A percentile compares a stretch with the other conserved stretches of the same genome.
Conservation (phyloP, 64 coral and sea anemone species). For the Acropora yongei region DNA sequence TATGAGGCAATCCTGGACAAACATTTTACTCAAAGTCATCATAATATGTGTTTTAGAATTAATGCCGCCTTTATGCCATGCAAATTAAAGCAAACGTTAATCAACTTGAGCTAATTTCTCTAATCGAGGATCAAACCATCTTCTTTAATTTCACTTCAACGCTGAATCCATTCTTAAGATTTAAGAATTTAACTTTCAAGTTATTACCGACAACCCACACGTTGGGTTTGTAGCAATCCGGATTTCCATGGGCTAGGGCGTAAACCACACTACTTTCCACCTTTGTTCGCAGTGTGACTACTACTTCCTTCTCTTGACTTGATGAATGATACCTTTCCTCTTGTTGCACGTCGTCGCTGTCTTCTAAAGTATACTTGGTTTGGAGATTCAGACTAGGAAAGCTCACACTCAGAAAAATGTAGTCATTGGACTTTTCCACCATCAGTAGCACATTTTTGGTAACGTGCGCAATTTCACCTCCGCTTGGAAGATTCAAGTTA, state of each 20-base stretch:
- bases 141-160: constrained; percentile 27
- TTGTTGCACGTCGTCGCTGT: neutral
- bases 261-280: neutral
- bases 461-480: neutral
- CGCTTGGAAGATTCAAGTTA: neutral
- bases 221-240: constrained; percentile 12
- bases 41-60: no score
- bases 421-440: neutral
- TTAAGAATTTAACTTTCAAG: constrained; percentile 1
- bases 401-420: neutral
- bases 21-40: no score
- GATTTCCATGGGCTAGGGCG: constrained; percentile 7
- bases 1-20: no score
- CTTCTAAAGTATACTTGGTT: neutral
- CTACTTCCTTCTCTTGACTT: constrained; percentile 1
- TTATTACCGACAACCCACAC: neutral
- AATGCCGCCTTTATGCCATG: no score
- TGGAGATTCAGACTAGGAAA: neutral
- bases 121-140: neutral
- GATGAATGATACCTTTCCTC: constrained; percentile 12
- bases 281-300: neutral
- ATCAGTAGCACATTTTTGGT: neutral
- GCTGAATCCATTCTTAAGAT: constrained; percentile 40
- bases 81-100: neutral
- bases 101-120: neutral